Conservation (phyloP, 2,113 vertebrate genomes). For the Casuarius casuarius region DNA sequence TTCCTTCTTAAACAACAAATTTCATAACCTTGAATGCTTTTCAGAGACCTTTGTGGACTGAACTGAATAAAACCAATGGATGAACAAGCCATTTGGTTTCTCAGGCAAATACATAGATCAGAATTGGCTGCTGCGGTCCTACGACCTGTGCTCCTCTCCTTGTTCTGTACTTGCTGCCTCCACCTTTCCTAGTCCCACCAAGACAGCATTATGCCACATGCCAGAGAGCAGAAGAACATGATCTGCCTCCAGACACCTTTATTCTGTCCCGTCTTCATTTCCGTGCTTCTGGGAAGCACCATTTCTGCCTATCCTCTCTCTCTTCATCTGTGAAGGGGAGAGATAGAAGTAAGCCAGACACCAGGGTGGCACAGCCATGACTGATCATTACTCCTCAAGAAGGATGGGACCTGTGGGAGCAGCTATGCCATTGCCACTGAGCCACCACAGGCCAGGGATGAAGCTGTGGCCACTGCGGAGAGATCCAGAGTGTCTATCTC, state of each 20-base stretch:
- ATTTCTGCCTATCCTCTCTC: not conserved
- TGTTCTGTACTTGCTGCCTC: not conserved
- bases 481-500: not conserved
- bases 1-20: not conserved
- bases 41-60: not conserved
- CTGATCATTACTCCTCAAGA: not conserved
- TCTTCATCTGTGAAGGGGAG: not conserved
- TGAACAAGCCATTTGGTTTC: not conserved
- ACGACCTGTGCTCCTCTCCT: not conserved
- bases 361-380: not conserved
- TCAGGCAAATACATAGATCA: not conserved
- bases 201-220: not conserved
- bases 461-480: fast-evolving
- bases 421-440: not conserved
- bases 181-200: not conserved
- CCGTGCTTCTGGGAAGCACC: not conserved
- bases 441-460: not conserved
- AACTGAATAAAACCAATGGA: not conserved
- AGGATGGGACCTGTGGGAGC: not conserved
- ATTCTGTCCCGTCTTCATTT: not conserved
- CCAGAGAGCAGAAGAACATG: not conserved
- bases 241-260: not conserved
- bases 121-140: not conserved
- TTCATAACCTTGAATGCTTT: not conserved
- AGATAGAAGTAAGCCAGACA: not conserved